Percentiles rank a stretch among this genome's conserved stretches.
Evolutionary conservation across 37 sponge, comb jelly and placozoan genomes (phyloP).

Genomic region (Aphrocallistes beatrix): DNA sequence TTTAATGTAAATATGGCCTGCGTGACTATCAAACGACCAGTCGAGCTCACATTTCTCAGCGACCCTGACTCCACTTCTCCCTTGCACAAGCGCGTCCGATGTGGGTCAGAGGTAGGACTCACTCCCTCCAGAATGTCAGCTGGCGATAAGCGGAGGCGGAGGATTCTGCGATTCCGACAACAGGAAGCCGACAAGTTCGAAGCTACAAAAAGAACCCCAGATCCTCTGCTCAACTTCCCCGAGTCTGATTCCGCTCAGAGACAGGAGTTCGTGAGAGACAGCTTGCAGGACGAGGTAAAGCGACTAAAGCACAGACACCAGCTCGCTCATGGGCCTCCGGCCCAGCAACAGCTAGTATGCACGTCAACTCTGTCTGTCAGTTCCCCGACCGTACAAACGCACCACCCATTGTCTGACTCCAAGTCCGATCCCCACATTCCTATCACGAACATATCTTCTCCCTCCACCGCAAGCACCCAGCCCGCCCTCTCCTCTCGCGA

Average conservation of each 20-base stretch:
- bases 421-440: too few species aligned
- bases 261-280: neutral
- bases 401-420: neutral
- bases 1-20: constrained; percentile 57
- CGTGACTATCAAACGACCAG: constrained; percentile 71
- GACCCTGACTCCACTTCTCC: constrained; percentile 27
- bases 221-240: neutral
- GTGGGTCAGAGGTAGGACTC: constrained; percentile 41
- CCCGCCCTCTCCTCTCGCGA: constrained; percentile 44
- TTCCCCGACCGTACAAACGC: too few species aligned
- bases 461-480: neutral
- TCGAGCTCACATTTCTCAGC: constrained; percentile 32
- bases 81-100: constrained; percentile 51
- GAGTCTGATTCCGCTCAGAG: neutral
- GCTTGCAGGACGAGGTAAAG: constrained; percentile 22
- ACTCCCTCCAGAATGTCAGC: neutral
- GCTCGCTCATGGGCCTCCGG: neutral
- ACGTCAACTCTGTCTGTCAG: neutral
- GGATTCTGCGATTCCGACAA: neutral
- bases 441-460: neutral
- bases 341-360: neutral
- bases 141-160: neutral
- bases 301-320: neutral
- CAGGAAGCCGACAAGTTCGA: neutral
- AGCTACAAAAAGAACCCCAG: neutral